A percentile compares a stretch with the other conserved stretches of the same genome.
phyloP scores from a whole-genome alignment of 64 coral and sea anemone genomes.

The Montipora sp. region DNA sequence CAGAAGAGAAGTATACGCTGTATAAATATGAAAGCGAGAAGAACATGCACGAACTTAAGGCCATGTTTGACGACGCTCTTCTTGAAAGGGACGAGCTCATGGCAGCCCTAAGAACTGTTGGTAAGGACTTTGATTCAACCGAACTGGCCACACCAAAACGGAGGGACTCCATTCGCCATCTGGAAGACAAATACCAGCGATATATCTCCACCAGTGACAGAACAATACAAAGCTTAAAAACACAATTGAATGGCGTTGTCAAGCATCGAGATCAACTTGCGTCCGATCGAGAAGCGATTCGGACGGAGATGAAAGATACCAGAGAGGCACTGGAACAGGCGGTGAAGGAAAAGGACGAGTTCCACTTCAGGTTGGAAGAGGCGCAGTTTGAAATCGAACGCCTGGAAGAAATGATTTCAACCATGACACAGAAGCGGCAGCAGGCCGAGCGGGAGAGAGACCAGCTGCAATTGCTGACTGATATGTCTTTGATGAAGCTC shows the following conservation, averaged over 20 bases:
- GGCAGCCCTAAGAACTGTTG: slow-evolving; percentile 73
- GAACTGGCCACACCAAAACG: slow-evolving; percentile 58
- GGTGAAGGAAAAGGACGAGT: slow-evolving; percentile 75
- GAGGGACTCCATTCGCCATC: slow-evolving; percentile 72
- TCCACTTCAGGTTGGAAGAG: slow-evolving; percentile 78
- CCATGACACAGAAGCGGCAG: slow-evolving; percentile 69
- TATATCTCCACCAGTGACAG: slow-evolving; percentile 90
- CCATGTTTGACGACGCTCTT: slow-evolving; percentile 76
- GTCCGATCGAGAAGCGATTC: slow-evolving; percentile 42
- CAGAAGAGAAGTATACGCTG: slow-evolving; percentile 88
- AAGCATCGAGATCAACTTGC: slow-evolving; percentile 74
- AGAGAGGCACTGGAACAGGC: slow-evolving; percentile 64
- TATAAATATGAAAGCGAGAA: slow-evolving; percentile 91
- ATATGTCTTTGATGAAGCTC: slow-evolving; percentile 93
- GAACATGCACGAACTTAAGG: slow-evolving; percentile 78
- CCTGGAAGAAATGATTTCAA: slow-evolving; percentile 82
- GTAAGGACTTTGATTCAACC: slow-evolving; percentile 68
- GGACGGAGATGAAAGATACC: slow-evolving; percentile 59
- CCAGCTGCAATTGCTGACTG: slow-evolving; percentile 88
- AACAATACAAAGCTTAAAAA: slow-evolving; percentile 89
- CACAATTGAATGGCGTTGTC: slow-evolving; percentile 78
- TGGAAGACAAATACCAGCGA: slow-evolving; percentile 85
- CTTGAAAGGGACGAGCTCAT: slow-evolving; percentile 90
- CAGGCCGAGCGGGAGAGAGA: slow-evolving; percentile 85
- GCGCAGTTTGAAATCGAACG: slow-evolving; percentile 78